These are phyloP conservation scores for Merluccius polli DNA, from an alignment of 2,797 vertebrate species.

Conservation along the genomic window DNA sequence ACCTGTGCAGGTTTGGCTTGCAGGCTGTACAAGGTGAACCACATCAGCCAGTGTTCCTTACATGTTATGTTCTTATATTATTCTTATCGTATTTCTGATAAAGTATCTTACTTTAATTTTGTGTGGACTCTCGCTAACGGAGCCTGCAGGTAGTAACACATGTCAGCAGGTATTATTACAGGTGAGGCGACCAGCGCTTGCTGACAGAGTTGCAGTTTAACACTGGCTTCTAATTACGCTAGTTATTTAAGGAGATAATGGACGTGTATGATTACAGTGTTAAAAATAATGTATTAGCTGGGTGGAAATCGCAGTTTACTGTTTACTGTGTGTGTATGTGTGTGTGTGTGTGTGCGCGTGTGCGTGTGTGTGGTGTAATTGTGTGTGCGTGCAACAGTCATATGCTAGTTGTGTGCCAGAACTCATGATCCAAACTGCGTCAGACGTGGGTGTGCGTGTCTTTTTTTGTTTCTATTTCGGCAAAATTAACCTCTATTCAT, in stretches of 20 bases:
- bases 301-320: no score
- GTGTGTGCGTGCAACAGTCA: not conserved
- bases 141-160: no score
- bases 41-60: no score
- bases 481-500: not conserved
- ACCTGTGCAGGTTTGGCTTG: no score
- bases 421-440: not conserved
- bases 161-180: no score
- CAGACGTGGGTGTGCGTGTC: not conserved
- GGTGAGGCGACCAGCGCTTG: no score
- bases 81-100: no score
- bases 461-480: not conserved
- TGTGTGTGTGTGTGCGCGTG: constrained; percentile 19
- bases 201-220: no score
- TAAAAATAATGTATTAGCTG: not conserved
- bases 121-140: no score
- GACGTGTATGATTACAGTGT: not conserved
- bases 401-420: not conserved
- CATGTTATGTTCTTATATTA: no score
- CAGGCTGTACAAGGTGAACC: no score
- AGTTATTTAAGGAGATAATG: not conserved
- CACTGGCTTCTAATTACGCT: not conserved
- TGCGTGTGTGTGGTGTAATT: constrained; percentile 12
- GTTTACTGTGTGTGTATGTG: constrained; percentile 9
- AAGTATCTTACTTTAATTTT: no score